Evolutionary conservation across 64 coral and sea anemone species (phyloP), one percentile per base, ranked within the genome.

Genomic region (Stylophora pistillata): DNA sequence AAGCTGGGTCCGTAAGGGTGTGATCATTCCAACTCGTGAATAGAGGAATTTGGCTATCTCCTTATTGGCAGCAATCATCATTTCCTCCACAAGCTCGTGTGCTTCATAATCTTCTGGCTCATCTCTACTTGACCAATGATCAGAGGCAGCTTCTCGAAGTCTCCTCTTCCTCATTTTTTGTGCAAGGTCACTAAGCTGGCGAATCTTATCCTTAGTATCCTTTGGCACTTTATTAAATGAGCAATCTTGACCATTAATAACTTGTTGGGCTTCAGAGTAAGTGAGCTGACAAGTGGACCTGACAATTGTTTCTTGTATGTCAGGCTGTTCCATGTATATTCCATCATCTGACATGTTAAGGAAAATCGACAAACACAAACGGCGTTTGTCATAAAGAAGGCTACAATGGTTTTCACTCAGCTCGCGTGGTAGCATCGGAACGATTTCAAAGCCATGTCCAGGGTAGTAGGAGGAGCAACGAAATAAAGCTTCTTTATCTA

Each of bases 21-120:
- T 73, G 0, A 9, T 31, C 27, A 63, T 17, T 3, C 74, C 70
- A 15, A 71, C 26, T 87, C 56, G 74, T 17, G 15, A 4, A 12
- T 13, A 58, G 0, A 98, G 20, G 15, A 66, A 54, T 71, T 95
- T 71, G 25, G 93, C 96, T 68, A 90, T 87, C 25, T 74, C 55
- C 55, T 90, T 31, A 90, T 98, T 98, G 41, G 90, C 83, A 27
- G 95, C 56, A 47, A 98, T 56, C 96, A 98, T 95, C 25, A 98
- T 87, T 37, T 98, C 96, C 53, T 95, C 93, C 5, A 98, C 82
- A 30, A 98, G 74, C 55, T 95, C 93, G 65, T 98, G 96, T 54
- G 96, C 93, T 47, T 95, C 87, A 57, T 82, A 78, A 25, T 85
- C 72, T 74, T 87, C 62, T 0, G 59, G 31, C 56, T 82, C 34